Evolutionary conservation across 2,113 vertebrate species (phyloP).

Genomic region (Cynoglossus semilaevis): DNA sequence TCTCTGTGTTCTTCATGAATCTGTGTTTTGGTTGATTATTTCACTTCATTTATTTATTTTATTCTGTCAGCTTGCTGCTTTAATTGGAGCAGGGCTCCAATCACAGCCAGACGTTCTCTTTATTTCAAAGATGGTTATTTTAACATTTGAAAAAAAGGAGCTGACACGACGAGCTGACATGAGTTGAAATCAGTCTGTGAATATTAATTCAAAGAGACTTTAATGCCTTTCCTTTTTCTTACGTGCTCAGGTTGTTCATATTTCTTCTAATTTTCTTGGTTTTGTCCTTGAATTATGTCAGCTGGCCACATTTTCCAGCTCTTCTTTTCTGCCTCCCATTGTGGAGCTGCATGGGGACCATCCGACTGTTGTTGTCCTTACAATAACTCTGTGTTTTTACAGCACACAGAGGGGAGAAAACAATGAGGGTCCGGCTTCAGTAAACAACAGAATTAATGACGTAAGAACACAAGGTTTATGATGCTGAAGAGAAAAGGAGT

Average conservation of each 20-base stretch:
- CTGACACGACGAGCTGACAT: too few relatives aligned
- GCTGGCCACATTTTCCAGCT: too few relatives aligned
- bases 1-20: too few relatives aligned
- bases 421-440: constrained; percentile 20
- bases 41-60: too few relatives aligned
- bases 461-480: too few relatives aligned
- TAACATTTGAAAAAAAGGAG: too few relatives aligned
- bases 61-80: too few relatives aligned
- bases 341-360: not conserved
- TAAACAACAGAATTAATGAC: too few relatives aligned
- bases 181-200: not conserved
- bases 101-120: not conserved
- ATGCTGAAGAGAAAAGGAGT: too few relatives aligned
- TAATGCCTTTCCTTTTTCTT: constrained; percentile 3
- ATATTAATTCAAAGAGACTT: constrained; percentile 31
- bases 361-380: constrained; percentile 16
- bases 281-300: not conserved
- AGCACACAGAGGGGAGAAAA: constrained; percentile 11
- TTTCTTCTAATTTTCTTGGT: not conserved
- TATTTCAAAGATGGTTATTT: too few relatives aligned
- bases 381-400: constrained; percentile 11
- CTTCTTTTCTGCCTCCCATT: not conserved
- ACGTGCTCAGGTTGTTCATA: constrained; percentile 24
- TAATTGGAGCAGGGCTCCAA: too few relatives aligned
- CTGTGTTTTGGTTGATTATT: too few relatives aligned